Evolutionary conservation across 1,140 invertebrate genomes (phyloP).

Genomic region (Telenomus remus): DNA sequence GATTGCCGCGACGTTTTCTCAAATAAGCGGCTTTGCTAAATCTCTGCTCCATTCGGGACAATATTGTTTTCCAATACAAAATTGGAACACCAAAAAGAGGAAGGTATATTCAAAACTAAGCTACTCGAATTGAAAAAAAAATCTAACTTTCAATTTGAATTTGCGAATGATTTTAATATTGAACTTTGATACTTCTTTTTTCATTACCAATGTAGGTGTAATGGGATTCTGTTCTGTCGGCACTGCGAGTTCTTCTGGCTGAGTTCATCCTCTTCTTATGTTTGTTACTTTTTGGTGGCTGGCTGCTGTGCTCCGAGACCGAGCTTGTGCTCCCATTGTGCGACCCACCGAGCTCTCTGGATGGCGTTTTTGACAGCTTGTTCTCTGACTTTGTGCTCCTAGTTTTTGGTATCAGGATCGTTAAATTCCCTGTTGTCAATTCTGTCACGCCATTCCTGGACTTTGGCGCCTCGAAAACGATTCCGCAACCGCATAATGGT

Average conservation of each 20-base stretch:
- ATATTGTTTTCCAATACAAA: no score
- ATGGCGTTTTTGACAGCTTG: slow-evolving; percentile 58
- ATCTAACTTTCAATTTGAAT: neutral
- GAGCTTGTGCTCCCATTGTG: slow-evolving; percentile 52
- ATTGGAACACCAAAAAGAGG: no score
- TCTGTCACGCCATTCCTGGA: slow-evolving; percentile 44
- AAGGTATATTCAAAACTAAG: neutral
- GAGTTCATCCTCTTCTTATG: slow-evolving; percentile 58
- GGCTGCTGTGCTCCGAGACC: slow-evolving; percentile 57
- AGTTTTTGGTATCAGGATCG: no score
- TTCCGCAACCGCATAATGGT: slow-evolving; percentile 62
- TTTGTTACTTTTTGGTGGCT: slow-evolving; percentile 58
- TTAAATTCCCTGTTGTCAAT: no score
- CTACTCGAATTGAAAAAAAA: neutral
- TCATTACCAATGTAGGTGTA: slow-evolving; percentile 72
- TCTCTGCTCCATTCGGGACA: no score
- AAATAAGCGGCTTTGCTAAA: no score
- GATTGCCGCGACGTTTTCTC: no score
- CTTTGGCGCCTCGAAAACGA: slow-evolving; percentile 38
- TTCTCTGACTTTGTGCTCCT: slow-evolving; percentile 59
- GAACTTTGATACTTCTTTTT: neutral
- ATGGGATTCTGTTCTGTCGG: slow-evolving; percentile 69
- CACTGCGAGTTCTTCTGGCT: slow-evolving; percentile 69
- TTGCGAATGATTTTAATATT: neutral
- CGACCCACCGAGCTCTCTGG: slow-evolving; percentile 35